Conservation (phyloP, 2,888 invertebrate species). For the Adineta ricciae region DNA sequence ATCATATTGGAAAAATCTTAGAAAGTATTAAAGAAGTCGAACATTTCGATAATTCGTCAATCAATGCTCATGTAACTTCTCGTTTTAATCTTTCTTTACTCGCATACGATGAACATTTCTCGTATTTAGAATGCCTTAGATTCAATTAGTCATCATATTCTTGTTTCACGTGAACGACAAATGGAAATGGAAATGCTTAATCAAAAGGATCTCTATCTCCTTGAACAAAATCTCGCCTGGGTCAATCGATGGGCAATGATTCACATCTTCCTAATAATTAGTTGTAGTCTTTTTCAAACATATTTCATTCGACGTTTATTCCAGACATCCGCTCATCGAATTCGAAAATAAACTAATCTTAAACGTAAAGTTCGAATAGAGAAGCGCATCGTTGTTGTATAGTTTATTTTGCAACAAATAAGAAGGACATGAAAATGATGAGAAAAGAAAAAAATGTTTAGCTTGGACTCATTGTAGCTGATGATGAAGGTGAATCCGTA, state of each 20-base stretch:
- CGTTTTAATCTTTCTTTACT: not conserved
- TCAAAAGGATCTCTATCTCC: not conserved
- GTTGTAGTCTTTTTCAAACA: not conserved
- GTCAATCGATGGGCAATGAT: slow-evolving; percentile 10
- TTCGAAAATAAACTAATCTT: not conserved
- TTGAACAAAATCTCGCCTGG: not conserved
- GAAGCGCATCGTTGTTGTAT: not conserved
- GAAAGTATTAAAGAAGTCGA: not conserved
- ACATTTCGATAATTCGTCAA: slow-evolving; percentile 14
- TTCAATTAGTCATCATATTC: not conserved
- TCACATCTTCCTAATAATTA: not conserved
- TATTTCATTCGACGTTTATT: slow-evolving; percentile 13
- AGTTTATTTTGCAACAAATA: not conserved
- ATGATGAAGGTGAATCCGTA: not conserved
- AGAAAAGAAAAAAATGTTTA: not conserved
- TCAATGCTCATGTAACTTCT: not conserved
- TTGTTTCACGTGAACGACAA: not conserved
- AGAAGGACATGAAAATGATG: not conserved
- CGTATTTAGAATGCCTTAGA: not conserved
- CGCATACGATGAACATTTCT: not conserved
- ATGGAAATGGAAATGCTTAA: slow-evolving; percentile 13
- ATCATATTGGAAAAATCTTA: not conserved
- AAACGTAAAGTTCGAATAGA: not conserved
- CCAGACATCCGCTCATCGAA: not conserved
- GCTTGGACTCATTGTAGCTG: not conserved